Evolutionary conservation across 2,888 invertebrate species (phyloP), one percentile per base, ranked within the genome.

Genomic region (Dermolepida albohirtum): DNA sequence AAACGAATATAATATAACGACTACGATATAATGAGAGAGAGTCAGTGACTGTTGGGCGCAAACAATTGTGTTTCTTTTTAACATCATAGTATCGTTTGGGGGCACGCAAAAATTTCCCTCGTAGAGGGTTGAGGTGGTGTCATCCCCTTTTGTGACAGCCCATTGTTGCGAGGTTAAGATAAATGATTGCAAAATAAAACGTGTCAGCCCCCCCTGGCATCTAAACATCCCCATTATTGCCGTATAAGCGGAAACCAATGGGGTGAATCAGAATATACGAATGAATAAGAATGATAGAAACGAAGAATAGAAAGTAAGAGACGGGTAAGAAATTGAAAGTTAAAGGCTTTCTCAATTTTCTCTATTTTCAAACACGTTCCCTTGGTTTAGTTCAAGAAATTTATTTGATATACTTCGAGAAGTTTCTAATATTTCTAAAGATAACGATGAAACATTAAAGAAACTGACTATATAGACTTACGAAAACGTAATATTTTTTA

Each of bases 111-210:
- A 50, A 62, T 47, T 43, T 51, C 69, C 62, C 66, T 52, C 34
- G 34, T 54, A 47, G 59, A 51, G 66, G 64, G 49, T 55, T 62
- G 65, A 69, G 65, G 68, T 54, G 77, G 77, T 80, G 79, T 81
- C 81, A 82, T 81, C 81, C 81, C 81, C 80, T 77, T 77, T 78
- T 79, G 76, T 82, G 81, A 80, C 80, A 82, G 79, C 78, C 78
- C 78, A 82, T 82, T 82, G 82, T 82, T 82, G 81, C 77, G 79
- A 80, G 80, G 78, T 78, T 78, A 81, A 82, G 82, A 82, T 82
- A 82, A 82, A 82, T 82, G 81, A 82, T 81, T 81, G 79, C 79
- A 80, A 81, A 81, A 82, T 81, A 81, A 81, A 82, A 82, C 78
- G 77, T 74, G 67, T 74, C 73, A 73, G 74, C 74, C 76, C 70